These are phyloP conservation scores for Xerus rutilus DNA, from an alignment of 2,797 vertebrate species.

Conservation along the genomic window DNA sequence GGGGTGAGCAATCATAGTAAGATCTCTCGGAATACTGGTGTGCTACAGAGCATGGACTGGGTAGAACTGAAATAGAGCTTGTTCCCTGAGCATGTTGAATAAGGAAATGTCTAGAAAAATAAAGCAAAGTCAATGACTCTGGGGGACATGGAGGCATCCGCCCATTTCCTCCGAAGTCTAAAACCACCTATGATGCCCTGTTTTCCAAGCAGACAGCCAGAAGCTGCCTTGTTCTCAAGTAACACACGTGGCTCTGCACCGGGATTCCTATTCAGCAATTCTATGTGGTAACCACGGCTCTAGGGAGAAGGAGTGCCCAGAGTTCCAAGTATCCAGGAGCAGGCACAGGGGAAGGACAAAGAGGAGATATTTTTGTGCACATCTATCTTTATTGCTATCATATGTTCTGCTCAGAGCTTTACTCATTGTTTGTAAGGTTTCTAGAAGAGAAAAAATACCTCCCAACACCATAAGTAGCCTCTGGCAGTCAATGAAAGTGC, in stretches of 20 bases:
- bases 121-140: not conserved
- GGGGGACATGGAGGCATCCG: not conserved
- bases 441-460: slow-evolving; percentile 11
- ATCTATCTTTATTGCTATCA: slow-evolving; percentile 47
- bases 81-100: not conserved
- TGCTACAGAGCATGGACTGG: not conserved
- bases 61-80: not conserved
- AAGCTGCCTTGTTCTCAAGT: not conserved
- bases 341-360: not conserved
- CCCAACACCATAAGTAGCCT: not conserved
- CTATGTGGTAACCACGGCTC: not conserved
- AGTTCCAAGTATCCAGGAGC: slow-evolving; percentile 55
- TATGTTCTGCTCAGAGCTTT: slow-evolving; percentile 16
- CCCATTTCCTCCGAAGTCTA: slow-evolving; percentile 25
- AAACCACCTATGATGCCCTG: slow-evolving; percentile 14
- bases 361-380: not conserved
- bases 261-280: slow-evolving; percentile 26
- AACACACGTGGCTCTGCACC: not conserved
- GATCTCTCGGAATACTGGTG: not conserved
- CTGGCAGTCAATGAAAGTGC: slow-evolving; percentile 49
- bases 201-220: slow-evolving; percentile 41
- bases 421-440: not conserved
- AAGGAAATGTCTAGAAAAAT: slow-evolving; percentile 30
- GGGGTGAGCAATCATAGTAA: not conserved
- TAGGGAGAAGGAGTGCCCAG: not conserved